Evolutionary conservation across 2,888 invertebrate species (phyloP).

Genomic region (Homarus gammarus): DNA sequence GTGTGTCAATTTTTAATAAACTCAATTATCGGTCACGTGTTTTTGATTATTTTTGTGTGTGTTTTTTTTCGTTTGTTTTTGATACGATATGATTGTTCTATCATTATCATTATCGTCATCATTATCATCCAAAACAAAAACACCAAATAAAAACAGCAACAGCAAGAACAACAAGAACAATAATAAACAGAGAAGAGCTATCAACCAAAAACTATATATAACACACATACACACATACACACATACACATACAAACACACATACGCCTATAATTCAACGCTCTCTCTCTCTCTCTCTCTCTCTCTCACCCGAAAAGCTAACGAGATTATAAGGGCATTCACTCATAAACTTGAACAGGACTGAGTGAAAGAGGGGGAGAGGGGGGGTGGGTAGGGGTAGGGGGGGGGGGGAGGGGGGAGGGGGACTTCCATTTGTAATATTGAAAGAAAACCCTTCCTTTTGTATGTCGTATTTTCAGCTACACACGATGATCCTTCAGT

Average conservation of each 20-base stretch:
- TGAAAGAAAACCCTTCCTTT: slow-evolving; percentile 62
- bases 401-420: slow-evolving; percentile 8
- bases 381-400: no score
- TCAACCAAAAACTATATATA: no score
- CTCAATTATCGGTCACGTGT: no score
- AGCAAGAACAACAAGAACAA: no score
- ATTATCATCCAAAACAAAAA: neutral
- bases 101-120: neutral
- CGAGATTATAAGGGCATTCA: slow-evolving; percentile 64
- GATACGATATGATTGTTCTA: no score
- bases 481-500: slow-evolving; percentile 55
- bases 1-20: no score
- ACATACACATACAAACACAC: no score
- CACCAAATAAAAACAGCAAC: no score
- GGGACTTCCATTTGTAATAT: slow-evolving; percentile 62
- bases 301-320: slow-evolving; percentile 36
- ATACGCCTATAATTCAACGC: slow-evolving; percentile 28
- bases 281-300: neutral
- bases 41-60: no score
- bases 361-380: slow-evolving; percentile 37
- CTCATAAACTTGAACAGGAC: slow-evolving; percentile 54
- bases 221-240: no score
- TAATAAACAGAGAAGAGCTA: no score
- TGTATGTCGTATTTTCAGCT: slow-evolving; percentile 49
- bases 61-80: no score